Conservation (phyloP, 1,140 invertebrate species). For the Gonatopus flavifemur region DNA sequence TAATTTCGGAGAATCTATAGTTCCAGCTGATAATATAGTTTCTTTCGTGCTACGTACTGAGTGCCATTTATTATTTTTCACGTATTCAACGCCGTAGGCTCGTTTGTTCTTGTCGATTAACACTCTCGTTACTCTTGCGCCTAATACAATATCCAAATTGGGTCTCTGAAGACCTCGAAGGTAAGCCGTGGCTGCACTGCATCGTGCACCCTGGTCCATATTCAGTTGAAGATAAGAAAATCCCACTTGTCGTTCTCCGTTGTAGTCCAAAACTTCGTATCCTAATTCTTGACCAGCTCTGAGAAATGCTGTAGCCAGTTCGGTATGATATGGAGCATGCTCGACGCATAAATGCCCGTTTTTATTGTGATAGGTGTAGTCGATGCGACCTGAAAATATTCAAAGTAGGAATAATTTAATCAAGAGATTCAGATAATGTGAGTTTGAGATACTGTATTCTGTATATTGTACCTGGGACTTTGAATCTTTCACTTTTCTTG, state of each 20-base stretch:
- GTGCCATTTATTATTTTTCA: conserved; percentile 54
- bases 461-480: conserved; percentile 46
- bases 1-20: conserved; percentile 70
- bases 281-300: conserved; percentile 62
- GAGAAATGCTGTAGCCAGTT: conserved; percentile 57
- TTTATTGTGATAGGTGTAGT: conserved; percentile 55
- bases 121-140: conserved; percentile 65
- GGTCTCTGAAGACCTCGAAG: conserved; percentile 60
- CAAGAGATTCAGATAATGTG: too few species aligned
- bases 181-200: conserved; percentile 67
- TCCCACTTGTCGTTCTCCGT: conserved; percentile 55
- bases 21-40: conserved; percentile 69
- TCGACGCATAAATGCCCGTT: conserved; percentile 55
- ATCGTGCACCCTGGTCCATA: conserved; percentile 64
- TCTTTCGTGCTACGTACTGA: conserved; percentile 63
- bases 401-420: too few species aligned
- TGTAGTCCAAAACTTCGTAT: conserved; percentile 60
- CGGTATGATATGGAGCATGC: conserved; percentile 49
- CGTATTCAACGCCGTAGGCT: conserved; percentile 64
- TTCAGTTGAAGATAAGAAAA: conserved; percentile 71
- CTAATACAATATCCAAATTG: conserved; percentile 72
- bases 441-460: too few species aligned
- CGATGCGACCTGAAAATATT: conserved; percentile 33
- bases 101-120: conserved; percentile 58
- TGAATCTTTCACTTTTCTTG: conserved; percentile 61